phyloP scores from a whole-genome alignment of 2,113 vertebrate genomes.

The Myanophis thanlyinensis region DNA sequence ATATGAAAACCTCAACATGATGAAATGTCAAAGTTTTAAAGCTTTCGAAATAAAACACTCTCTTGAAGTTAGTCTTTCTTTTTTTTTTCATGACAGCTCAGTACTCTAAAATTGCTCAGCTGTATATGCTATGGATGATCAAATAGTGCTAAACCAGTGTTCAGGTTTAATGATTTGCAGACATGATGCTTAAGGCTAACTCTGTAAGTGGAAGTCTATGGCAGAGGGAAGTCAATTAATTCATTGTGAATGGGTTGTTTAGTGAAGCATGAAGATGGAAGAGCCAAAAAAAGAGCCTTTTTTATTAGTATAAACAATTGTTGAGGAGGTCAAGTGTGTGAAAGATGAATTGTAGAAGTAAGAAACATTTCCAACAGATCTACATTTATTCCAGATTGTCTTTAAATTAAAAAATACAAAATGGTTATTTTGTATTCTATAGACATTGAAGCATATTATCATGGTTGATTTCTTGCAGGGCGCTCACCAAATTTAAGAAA shows the following conservation, averaged over 20 bases:
- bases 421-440: not conserved
- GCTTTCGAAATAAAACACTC: not conserved
- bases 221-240: conserved; percentile 21
- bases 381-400: conserved; percentile 8
- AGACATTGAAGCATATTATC: conserved; percentile 7
- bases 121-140: conserved; percentile 1
- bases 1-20: not conserved
- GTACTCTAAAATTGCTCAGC: not conserved
- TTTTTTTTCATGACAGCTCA: not conserved
- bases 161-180: conserved; percentile 7
- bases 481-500: not conserved
- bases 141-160: conserved; percentile 13
- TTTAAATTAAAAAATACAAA: not conserved
- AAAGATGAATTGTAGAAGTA: not conserved
- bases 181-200: conserved; percentile 6
- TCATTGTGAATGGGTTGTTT: conserved; percentile 16
- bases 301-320: not conserved
- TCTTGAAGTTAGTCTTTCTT: not conserved
- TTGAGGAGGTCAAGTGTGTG: not conserved
- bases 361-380: not conserved
- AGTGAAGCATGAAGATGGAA: conserved; percentile 6
- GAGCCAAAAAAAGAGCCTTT: not conserved
- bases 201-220: not conserved
- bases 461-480: not conserved
- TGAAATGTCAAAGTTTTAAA: not conserved